These are phyloP conservation scores for Corydoras sp. DNA, from an alignment of 2,113 vertebrate genomes.

Conservation along the genomic window DNA sequence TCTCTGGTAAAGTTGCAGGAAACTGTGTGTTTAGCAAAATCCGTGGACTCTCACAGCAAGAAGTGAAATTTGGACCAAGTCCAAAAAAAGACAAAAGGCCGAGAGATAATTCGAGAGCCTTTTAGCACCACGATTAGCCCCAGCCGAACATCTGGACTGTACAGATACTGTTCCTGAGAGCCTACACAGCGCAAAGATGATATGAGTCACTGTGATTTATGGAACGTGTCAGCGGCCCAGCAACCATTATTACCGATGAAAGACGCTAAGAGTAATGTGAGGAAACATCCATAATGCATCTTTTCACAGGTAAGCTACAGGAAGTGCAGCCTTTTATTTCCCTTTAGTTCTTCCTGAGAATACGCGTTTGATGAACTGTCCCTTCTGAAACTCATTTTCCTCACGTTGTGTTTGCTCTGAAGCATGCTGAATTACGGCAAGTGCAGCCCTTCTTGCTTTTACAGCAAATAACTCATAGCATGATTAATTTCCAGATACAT, in stretches of 20 bases:
- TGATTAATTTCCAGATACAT: conserved; percentile 62
- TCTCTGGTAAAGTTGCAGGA: too few species aligned
- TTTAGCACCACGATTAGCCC: conserved; percentile 55
- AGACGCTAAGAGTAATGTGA: conserved; percentile 44
- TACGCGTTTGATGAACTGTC: conserved; percentile 38
- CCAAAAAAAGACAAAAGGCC: conserved; percentile 53
- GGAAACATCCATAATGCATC: conserved; percentile 50
- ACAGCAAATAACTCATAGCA: conserved; percentile 48
- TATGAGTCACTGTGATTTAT: conserved; percentile 62
- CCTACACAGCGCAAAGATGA: conserved; percentile 61
- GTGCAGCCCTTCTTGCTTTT: conserved; percentile 50
- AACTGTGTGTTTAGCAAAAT: not conserved
- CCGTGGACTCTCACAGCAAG: not conserved
- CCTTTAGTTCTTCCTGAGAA: conserved; percentile 44
- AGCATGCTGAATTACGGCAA: conserved; percentile 25
- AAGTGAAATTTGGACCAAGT: conserved; percentile 57
- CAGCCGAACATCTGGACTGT: conserved; percentile 58
- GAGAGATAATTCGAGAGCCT: conserved; percentile 51
- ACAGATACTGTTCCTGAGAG: conserved; percentile 65
- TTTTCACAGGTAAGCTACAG: conserved; percentile 50
- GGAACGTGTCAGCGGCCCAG: conserved; percentile 51
- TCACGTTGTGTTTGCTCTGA: conserved; percentile 38
- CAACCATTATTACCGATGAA: conserved; percentile 57
- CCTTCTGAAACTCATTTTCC: conserved; percentile 25
- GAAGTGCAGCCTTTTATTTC: conserved; percentile 16